Conservation (phyloP, 1,140 invertebrate genomes). For the Macrotrachela quadricornifera region DNA sequence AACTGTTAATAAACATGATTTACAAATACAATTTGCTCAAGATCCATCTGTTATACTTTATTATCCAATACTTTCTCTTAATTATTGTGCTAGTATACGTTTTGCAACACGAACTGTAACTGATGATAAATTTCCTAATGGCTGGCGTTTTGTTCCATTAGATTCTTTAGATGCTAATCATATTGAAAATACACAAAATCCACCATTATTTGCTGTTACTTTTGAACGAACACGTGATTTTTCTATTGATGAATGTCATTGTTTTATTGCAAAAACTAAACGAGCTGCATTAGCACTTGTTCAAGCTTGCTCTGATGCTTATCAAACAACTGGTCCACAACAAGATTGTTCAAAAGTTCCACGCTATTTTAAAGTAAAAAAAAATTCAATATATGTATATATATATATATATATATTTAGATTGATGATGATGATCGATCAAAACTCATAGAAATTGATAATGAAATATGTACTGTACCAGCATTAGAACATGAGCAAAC, state of each 20-base stretch:
- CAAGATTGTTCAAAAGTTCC: neutral
- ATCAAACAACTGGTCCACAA: neutral
- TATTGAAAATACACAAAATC: conserved; percentile 42
- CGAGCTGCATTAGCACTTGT: conserved; percentile 23
- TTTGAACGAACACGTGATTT: conserved; percentile 54
- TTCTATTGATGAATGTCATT: conserved; percentile 76
- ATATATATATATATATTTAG: no score
- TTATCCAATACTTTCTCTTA: conserved; percentile 83
- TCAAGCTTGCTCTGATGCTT: conserved; percentile 16
- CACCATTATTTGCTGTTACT: conserved; percentile 88
- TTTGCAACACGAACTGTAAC: conserved; percentile 39
- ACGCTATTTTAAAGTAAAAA: neutral
- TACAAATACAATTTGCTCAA: conserved; percentile 82
- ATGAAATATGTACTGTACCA: no score
- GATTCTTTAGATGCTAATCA: conserved; percentile 48
- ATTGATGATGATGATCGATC: no score
- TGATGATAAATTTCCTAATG: conserved; percentile 33
- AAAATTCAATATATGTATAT: no score
- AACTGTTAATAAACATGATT: conserved; percentile 83
- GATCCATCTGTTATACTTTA: conserved; percentile 83
- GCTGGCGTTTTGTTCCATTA: conserved; percentile 63
- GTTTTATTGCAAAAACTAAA: conserved; percentile 67
- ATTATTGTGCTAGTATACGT: conserved; percentile 56
- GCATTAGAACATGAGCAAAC: no score
- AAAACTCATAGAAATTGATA: no score